Conservation (phyloP, 2,113 vertebrate genomes). For the Indicator maculatus region DNA sequence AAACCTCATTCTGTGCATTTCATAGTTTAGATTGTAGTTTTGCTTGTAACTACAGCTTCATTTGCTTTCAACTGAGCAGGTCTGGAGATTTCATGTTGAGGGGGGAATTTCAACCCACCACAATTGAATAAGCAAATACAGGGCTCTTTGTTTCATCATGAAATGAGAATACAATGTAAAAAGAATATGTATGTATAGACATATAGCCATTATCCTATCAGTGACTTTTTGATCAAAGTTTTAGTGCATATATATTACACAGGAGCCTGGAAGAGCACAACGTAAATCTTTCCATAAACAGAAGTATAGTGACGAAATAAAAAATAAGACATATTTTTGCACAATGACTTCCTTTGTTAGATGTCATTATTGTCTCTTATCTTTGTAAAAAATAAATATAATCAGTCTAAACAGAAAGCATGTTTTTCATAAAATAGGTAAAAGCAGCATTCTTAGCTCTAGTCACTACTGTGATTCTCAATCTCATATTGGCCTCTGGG, state of each 20-base stretch:
- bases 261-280: neutral
- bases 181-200: neutral
- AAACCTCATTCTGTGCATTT: neutral
- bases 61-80: too few relatives aligned
- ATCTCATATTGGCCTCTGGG: slow-evolving; percentile 8
- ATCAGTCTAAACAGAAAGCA: neutral
- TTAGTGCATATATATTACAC: neutral
- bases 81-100: too few relatives aligned
- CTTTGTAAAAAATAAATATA: neutral
- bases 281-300: neutral
- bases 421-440: neutral
- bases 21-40: too few relatives aligned
- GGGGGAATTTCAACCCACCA: too few relatives aligned
- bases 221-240: neutral
- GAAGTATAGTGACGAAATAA: neutral
- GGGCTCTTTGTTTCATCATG: neutral
- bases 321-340: neutral
- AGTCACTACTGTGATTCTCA: slow-evolving; percentile 10
- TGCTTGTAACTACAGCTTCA: too few relatives aligned
- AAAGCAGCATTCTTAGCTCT: neutral
- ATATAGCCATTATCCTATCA: neutral
- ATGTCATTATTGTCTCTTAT: neutral
- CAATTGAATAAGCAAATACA: neutral
- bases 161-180: neutral
- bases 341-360: neutral